Base-by-base conservation (phyloP, 2,113 vertebrate species). In the Lepus americanus region DNA sequence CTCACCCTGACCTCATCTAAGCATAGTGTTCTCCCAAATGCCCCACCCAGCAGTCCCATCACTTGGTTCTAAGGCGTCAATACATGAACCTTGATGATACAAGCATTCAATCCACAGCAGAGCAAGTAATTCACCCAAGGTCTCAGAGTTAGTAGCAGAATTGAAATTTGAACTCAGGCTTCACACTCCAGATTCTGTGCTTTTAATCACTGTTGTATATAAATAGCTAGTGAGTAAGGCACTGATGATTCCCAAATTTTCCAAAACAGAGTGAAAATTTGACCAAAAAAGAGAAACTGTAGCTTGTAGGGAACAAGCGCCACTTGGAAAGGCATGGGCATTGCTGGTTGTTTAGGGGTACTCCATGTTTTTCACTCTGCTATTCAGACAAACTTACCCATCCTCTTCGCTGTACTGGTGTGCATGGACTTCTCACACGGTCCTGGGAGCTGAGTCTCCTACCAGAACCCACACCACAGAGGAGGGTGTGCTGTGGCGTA, bases 191-290 rank as follows among this genome's bases (percentile, higher is more conserved):
- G 82, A 53, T 63, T 64, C 69, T 44, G 31, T 27, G 9, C 6
- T 84, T 95, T 36, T 72, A 89, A 27, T 39, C 22, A 27, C 29
- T 49, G 20, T 19, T 79, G 49, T 82, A 80, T 55, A 77, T 44
- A 83, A 92, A 90, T 13, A 44, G 33, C 51, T 70, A 29, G 29
- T 78, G 49, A 86, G 7, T n/a, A 72, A 96, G 33, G 27, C 29
- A 31, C 22, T 31, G 31, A 63, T 14, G 25, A 70, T 39, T 49
- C 44, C 85, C 66, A 79, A 51, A 72, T 73, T 77, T 96, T 72
- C 94, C 77, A 92, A 80, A 92, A 92, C 5, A 0, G 31, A 87
- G 33, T 77, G 61, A 90, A 93, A 87, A 93, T 39, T 64, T 49
- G 39, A 67, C 3, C 22, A 55, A 55, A 85, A 59, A 19, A 59